A percentile compares a stretch with the other conserved stretches of the same genome.
Evolutionary conservation across 1,140 invertebrate species (phyloP).

Genomic region (Drosophila orena): DNA sequence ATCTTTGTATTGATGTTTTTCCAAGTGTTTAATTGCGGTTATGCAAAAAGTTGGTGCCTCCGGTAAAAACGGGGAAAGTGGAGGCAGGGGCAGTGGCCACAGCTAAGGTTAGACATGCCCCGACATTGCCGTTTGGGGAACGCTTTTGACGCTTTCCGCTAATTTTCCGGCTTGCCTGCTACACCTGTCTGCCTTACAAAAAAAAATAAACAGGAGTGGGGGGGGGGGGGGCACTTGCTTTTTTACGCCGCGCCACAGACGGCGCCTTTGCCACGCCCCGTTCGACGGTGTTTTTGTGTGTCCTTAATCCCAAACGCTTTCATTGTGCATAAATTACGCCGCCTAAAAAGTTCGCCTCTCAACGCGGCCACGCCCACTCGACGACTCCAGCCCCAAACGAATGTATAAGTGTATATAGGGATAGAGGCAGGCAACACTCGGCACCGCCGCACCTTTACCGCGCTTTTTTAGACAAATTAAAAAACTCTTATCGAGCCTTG

Average conservation of each 20-base stretch:
- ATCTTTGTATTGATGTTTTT: constrained; percentile 18
- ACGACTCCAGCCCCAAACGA: constrained; percentile 13
- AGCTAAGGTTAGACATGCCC: constrained; percentile 50
- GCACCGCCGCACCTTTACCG: not conserved
- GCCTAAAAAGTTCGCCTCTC: constrained; percentile 64
- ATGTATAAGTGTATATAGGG: constrained; percentile 4
- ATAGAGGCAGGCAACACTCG: constrained; percentile 5
- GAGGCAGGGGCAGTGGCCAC: not conserved
- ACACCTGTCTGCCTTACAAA: constrained; percentile 67
- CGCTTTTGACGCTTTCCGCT: constrained; percentile 82
- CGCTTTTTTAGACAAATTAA: constrained; percentile 80
- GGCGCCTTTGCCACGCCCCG: constrained; percentile 36
- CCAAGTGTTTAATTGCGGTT: constrained; percentile 54
- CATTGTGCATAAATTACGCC: constrained; percentile 80
- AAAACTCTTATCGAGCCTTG: constrained; percentile 78
- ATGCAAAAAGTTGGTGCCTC: constrained; percentile 47
- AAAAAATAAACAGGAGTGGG: not conserved
- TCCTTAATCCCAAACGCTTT: constrained; percentile 76
- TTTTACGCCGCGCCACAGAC: constrained; percentile 36
- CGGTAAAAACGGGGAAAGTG: not conserved
- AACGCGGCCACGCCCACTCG: constrained; percentile 33
- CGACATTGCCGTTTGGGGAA: constrained; percentile 80
- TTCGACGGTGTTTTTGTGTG: constrained; percentile 36
- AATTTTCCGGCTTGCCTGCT: constrained; percentile 79
- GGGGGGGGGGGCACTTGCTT: constrained; percentile 27